phyloP scores from a whole-genome alignment of 1,140 invertebrate species.

The Lepidurus apus region DNA sequence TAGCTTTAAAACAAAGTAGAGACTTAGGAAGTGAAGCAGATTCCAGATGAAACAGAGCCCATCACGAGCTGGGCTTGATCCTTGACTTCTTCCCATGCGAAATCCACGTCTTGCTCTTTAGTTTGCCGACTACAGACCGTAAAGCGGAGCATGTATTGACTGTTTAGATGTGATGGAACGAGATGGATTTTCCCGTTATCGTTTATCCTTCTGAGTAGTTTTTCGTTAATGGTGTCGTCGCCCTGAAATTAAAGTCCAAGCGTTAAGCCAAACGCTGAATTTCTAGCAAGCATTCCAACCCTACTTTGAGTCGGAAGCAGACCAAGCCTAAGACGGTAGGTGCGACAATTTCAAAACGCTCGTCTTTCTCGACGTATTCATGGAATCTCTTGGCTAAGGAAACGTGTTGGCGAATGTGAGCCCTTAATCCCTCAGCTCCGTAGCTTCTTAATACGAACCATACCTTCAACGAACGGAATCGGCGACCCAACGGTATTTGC shows the following conservation, averaged over 20 bases:
- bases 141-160: conserved; percentile 71
- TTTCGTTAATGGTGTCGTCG: conserved; percentile 64
- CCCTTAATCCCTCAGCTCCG: conserved; percentile 71
- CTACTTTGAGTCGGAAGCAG: conserved; percentile 75
- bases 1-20: neutral
- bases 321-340: conserved; percentile 72
- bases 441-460: conserved; percentile 87
- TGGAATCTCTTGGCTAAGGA: conserved; percentile 70
- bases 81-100: conserved; percentile 74
- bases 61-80: conserved; percentile 45
- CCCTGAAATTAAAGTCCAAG: conserved; percentile 52
- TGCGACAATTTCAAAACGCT: conserved; percentile 69
- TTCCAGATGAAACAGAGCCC: too few relatives aligned
- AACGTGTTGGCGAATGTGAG: conserved; percentile 70
- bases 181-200: conserved; percentile 75
- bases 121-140: conserved; percentile 70
- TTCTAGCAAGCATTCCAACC: conserved; percentile 24
- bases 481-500: conserved; percentile 84
- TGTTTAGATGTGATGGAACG: conserved; percentile 63
- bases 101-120: conserved; percentile 64
- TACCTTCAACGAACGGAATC: conserved; percentile 86
- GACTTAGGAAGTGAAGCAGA: neutral
- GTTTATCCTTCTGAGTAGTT: conserved; percentile 68
- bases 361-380: conserved; percentile 58
- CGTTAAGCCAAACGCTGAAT: conserved; percentile 32